Evolutionary conservation across 2,888 invertebrate genomes (phyloP).

Genomic region (Gandaritis pyraliata): DNA sequence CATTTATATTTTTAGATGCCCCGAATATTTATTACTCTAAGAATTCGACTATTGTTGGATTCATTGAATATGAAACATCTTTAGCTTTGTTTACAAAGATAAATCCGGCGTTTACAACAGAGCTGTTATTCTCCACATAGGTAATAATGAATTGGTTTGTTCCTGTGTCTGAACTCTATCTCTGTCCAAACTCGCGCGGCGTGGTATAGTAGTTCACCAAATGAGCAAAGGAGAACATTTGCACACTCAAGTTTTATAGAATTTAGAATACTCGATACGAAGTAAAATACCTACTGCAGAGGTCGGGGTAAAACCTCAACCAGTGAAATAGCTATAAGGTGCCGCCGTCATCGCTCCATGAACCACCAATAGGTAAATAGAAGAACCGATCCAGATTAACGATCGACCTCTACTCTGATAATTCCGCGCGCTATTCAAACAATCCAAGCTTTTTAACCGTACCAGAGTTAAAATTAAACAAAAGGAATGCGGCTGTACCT

Average conservation of each 20-base stretch:
- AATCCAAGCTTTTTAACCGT: conserved; percentile 33
- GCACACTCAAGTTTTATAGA: no score
- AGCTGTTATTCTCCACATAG: background rate
- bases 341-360: conserved; percentile 47
- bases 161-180: background rate
- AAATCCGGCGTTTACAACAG: conserved; percentile 5
- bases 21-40: conserved; percentile 57
- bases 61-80: conserved; percentile 43
- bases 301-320: conserved; percentile 20
- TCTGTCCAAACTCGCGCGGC: no score
- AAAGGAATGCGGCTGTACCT: conserved; percentile 26
- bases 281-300: conserved; percentile 1
- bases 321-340: conserved; percentile 30
- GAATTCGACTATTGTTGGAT: conserved; percentile 49
- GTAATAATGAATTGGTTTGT: background rate
- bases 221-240: no score
- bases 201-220: no score
- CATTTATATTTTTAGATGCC: conserved; percentile 63
- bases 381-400: conserved; percentile 59
- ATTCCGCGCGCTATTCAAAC: conserved; percentile 34
- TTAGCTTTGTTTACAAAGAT: conserved; percentile 33
- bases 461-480: conserved; percentile 29
- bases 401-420: conserved; percentile 50
- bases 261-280: background rate
- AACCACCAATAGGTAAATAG: conserved; percentile 55